phyloP scores from a whole-genome alignment of 2,888 invertebrate genomes.

The Diploptera punctata region DNA sequence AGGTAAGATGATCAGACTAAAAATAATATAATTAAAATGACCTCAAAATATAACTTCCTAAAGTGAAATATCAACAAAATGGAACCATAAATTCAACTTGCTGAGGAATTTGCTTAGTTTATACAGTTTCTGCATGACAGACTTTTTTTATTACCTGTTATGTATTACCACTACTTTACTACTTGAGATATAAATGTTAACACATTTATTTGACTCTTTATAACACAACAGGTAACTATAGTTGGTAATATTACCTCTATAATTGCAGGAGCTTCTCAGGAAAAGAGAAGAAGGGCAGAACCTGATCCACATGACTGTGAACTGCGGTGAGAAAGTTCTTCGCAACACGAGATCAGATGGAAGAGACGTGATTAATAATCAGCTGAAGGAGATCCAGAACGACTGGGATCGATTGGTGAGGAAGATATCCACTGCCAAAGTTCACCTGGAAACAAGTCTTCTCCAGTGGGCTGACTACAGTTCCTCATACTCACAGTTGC shows the following conservation, averaged over 20 bases:
- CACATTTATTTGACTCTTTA: too few species aligned
- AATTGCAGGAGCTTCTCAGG: conserved; percentile 78
- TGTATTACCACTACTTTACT: too few species aligned
- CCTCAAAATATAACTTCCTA: too few species aligned
- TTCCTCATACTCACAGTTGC: conserved; percentile 88
- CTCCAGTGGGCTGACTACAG: conserved; percentile 97
- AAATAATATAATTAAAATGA: too few species aligned
- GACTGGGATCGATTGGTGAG: conserved; percentile 93
- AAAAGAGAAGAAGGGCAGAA: conserved; percentile 88
- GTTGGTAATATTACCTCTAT: too few species aligned
- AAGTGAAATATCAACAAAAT: too few species aligned
- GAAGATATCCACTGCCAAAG: conserved; percentile 91
- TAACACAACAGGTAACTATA: too few species aligned
- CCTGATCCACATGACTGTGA: conserved; percentile 84
- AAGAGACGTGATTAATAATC: conserved; percentile 82
- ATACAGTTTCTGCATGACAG: too few species aligned
- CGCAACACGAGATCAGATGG: conserved; percentile 90
- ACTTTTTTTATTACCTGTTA: not conserved
- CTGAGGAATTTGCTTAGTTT: too few species aligned
- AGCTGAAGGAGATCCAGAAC: conserved; percentile 87
- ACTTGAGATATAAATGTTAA: too few species aligned
- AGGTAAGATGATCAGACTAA: too few species aligned
- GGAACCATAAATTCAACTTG: too few species aligned
- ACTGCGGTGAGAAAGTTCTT: conserved; percentile 88
- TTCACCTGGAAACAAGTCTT: conserved; percentile 86